Evolutionary conservation across 2,113 vertebrate species (phyloP), one percentile per base, ranked within the genome.

Genomic region (Probosciger aterrimus): DNA sequence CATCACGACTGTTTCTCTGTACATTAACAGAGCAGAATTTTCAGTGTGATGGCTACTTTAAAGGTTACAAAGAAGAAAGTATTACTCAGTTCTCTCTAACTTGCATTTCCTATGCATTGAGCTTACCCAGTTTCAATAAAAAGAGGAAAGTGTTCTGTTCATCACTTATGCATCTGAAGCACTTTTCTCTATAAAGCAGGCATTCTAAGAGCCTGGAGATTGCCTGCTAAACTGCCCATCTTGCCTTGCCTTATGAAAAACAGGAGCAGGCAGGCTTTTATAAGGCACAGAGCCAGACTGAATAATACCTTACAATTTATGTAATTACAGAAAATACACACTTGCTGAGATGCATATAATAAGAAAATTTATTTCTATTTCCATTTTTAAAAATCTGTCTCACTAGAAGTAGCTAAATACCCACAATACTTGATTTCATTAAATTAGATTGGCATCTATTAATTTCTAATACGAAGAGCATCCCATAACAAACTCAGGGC

Each of bases 171-270:
- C 33, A 75, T 70, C 37, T 35, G 33, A 92, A 86, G 25, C 2
- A 0, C 43, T 93, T 81, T 81, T 50, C 46, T 67, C n/a, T 44
- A 30, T 17, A 44, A 70, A 88, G 63, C 30, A 90, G 86, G 63
- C 71, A 28, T 74, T 59, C n/a, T 74, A 37, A 41, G 79, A 92
- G 20, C 71, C 64, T 33, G 23, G 35, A 87, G 69, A 90, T 6
- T 85, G 85, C 39, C 82, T 82, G 71, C 82, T 93, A 82, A 93
- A 90, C 63, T 95, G 71, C 49, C 71, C 75, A 76, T 74, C 82
- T 92, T 86, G 47, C 44, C 63, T 90, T 73, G 22, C 6, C 1
- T 57, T 82, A 57, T 2, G 4, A 73, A 74, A 84, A 94, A 63
- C 75, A 90, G 47, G 67, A 95, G 85, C 6, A 69, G 71, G 44